phyloP scores from a whole-genome alignment of 2,797 vertebrate species.

The Nothura maculosa region DNA sequence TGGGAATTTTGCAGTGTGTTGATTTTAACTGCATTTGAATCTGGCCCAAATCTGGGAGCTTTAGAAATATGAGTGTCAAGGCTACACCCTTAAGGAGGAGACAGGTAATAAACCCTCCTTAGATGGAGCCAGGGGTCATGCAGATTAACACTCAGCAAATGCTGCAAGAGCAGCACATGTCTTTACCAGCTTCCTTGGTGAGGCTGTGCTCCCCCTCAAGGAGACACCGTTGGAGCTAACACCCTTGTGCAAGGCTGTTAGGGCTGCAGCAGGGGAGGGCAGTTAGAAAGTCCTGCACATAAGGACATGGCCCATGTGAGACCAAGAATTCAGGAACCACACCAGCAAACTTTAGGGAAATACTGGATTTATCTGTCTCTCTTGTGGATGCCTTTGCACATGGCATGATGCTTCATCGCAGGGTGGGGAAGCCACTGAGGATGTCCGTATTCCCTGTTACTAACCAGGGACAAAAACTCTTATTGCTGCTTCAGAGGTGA shows the following conservation, averaged over 20 bases:
- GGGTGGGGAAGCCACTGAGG: too few relatives aligned
- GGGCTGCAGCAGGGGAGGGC: neutral
- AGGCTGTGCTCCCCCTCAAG: too few relatives aligned
- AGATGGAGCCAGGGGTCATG: neutral
- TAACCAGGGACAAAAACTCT: neutral
- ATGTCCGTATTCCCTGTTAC: neutral
- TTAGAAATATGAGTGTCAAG: neutral
- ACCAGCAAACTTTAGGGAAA: neutral
- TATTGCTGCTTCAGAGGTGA: neutral
- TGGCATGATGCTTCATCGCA: neutral
- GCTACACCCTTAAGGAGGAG: neutral
- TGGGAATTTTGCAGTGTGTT: neutral
- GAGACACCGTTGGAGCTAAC: neutral
- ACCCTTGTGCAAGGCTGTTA: neutral
- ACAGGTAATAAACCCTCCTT: neutral
- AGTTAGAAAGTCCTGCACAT: neutral
- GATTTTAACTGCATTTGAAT: neutral
- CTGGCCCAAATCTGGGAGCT: neutral
- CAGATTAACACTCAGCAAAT: neutral
- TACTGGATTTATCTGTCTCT: neutral
- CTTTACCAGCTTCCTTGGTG: neutral
- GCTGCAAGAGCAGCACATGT: too few relatives aligned
- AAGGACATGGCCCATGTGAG: neutral
- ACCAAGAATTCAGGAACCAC: neutral
- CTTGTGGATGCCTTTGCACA: neutral